A percentile compares a stretch with the other conserved stretches of the same genome.
These are phyloP conservation scores for Phorcus lineatus DNA, from an alignment of 2,888 invertebrate species.

Conservation along the genomic window DNA sequence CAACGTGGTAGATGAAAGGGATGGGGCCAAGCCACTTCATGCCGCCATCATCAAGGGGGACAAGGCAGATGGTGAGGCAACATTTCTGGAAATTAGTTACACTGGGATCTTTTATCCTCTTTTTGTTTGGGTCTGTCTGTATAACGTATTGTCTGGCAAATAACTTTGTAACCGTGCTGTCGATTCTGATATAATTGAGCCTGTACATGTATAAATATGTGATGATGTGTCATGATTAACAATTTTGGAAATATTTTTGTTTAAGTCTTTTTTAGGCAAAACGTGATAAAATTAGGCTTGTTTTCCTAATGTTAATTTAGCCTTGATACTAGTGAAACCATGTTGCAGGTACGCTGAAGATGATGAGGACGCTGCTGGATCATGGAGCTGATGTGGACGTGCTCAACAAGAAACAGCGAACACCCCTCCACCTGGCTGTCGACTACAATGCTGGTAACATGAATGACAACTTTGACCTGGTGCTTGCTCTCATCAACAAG, in stretches of 20 bases:
- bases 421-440: constrained; percentile 75
- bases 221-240: too few species aligned
- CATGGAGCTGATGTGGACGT: constrained; percentile 37
- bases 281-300: too few species aligned
- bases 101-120: background rate
- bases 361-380: constrained; percentile 24
- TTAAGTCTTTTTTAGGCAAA: too few species aligned
- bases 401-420: constrained; percentile 56
- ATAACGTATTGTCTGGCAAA: too few species aligned
- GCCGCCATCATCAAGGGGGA: constrained; percentile 42
- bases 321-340: background rate
- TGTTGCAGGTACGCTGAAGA: constrained; percentile 17
- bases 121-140: too few species aligned
- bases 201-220: too few species aligned
- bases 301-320: too few species aligned
- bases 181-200: too few species aligned
- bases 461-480: constrained; percentile 73
- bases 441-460: constrained; percentile 70
- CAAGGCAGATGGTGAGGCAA: background rate
- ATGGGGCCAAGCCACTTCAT: constrained; percentile 60
- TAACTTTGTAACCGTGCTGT: too few species aligned
- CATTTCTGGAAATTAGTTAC: background rate
- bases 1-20: constrained; percentile 49
- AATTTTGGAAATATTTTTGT: too few species aligned
- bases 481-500: constrained; percentile 71